phyloP scores from a whole-genome alignment of 2,113 vertebrate species.

The Melanostigma gelatinosum region DNA sequence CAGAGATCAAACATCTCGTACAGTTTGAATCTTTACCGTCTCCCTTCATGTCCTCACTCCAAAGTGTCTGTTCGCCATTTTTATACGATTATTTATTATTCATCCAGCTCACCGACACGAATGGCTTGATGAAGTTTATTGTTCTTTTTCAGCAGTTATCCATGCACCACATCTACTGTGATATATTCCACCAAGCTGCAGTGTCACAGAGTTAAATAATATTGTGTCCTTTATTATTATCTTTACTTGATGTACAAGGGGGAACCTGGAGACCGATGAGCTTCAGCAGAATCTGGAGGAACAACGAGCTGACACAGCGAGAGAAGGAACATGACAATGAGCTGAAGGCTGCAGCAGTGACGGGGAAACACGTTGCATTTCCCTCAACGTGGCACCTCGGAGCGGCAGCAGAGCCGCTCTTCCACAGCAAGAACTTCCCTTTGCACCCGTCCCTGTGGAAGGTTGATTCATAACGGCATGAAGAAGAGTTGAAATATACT shows the following conservation, averaged over 20 bases:
- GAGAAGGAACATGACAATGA: neutral
- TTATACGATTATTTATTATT: neutral
- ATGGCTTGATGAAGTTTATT: conserved; percentile 78
- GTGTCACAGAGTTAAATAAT: conserved; percentile 74
- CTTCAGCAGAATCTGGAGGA: conserved; percentile 54
- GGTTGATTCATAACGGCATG: neutral
- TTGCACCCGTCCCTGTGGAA: neutral
- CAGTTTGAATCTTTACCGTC: conserved; percentile 3
- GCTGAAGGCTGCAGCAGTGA: conserved; percentile 24
- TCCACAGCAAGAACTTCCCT: neutral
- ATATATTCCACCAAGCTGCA: conserved; percentile 83
- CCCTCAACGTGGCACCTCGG: neutral
- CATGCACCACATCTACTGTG: conserved; percentile 87
- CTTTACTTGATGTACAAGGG: conserved; percentile 57
- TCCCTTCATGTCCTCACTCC: neutral
- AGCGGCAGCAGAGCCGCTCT: neutral
- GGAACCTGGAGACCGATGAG: conserved; percentile 67
- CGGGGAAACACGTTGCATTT: neutral
- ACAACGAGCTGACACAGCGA: conserved; percentile 26
- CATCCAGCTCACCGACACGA: conserved; percentile 55
- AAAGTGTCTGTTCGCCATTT: neutral
- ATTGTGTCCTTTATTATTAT: conserved; percentile 57
- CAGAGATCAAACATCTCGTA: conserved; percentile 30
- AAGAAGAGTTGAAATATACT: neutral
- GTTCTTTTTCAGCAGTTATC: conserved; percentile 85